Base-by-base conservation (phyloP, 2,888 invertebrate genomes). In the Oscheius sp. region DNA sequence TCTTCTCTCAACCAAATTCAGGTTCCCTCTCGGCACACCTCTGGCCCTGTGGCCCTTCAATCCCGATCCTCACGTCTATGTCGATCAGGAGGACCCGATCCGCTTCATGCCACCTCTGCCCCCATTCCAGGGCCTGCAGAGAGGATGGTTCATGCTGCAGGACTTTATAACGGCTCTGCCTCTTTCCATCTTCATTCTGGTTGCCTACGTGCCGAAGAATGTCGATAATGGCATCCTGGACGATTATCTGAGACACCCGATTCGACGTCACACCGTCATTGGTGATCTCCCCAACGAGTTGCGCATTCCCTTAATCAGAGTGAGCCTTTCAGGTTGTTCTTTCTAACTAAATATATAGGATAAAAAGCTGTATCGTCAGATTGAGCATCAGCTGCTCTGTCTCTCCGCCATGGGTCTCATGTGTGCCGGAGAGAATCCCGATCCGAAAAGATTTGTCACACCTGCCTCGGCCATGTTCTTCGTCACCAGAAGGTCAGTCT, bases 111-210 rank as follows among this genome's bases (percentile, higher is more conserved):
- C 86, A 5, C 78, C 78, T 29, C 73, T 81, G 60, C 84, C 84
- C 0, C 55, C 73, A 33, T 84, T 73, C 57, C 60, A 70, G 9
- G 79, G 63, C 1, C 47, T 74, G 1, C 59, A 70, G 3, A 73
- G 71, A 48, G 87, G 87, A 70, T 87, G 86, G 85, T 85, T 87
- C 55, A 80, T 85, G 82, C 29, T 87, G 1, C 77, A 78, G 57
- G 85, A 87, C 57, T 75, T 86, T 1, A 47, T 84, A 0, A 74
- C 73, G 2, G 86, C 78, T 2, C 76, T 87, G 71, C 87, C 87
- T 0, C 75, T 87, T 7, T 85, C 86, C 5, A 59, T 86, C 4
- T 82, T 79, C 42, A 79, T 81, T 2, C 73, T 84, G 2, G 75
- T 79, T 2, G 76, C 76, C 50, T 70, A 60, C 1, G 80, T 81